Conservation (phyloP, 23 tunicate genomes). For the Ascidia mentula region DNA sequence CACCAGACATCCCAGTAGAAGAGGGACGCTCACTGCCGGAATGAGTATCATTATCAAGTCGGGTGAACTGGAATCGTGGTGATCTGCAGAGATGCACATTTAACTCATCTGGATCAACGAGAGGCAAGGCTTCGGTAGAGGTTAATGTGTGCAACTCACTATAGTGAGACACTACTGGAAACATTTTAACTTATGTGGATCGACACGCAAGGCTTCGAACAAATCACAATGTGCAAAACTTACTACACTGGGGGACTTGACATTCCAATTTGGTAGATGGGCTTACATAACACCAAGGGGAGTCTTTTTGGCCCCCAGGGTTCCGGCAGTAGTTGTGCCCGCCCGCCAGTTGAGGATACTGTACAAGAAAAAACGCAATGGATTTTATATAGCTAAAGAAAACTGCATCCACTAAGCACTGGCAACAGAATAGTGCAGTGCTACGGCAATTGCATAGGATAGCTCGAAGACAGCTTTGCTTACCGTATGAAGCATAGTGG, state of each 20-base stretch:
- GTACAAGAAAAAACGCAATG: neutral
- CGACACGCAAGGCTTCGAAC: neutral
- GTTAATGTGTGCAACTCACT: too few species aligned
- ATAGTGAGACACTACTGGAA: too few species aligned
- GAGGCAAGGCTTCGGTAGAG: neutral
- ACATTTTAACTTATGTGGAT: too few species aligned
- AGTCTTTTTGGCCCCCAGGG: constrained; percentile 25
- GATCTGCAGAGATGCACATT: neutral
- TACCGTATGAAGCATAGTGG: constrained; percentile 50
- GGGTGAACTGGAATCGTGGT: neutral
- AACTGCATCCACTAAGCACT: too few species aligned
- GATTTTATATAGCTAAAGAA: too few species aligned
- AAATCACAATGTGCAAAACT: constrained; percentile 17
- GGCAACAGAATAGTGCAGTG: too few species aligned
- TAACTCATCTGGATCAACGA: neutral
- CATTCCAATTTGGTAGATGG: constrained; percentile 36
- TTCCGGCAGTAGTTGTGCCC: constrained; percentile 82
- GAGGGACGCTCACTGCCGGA: constrained; percentile 69
- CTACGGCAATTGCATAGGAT: too few species aligned
- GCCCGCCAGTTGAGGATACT: constrained; percentile 65
- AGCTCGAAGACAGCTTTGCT: too few species aligned
- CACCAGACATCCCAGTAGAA: constrained; percentile 52
- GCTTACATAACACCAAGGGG: constrained; percentile 72
- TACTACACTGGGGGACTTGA: constrained; percentile 68
- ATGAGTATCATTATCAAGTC: constrained; percentile 67